These are phyloP conservation scores for Acleris holmiana DNA, from an alignment of 2,888 invertebrate species.

Conservation along the genomic window DNA sequence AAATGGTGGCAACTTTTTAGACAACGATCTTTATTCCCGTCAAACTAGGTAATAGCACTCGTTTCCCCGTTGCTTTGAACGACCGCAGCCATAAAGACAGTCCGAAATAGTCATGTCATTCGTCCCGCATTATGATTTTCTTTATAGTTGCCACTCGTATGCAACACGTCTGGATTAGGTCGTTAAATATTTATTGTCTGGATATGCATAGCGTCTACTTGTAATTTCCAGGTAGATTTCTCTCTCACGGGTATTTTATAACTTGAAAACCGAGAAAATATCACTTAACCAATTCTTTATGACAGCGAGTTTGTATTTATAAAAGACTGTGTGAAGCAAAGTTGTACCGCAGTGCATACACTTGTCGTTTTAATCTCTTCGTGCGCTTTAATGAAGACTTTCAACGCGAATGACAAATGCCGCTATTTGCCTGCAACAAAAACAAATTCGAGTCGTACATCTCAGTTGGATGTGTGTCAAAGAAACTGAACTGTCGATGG, in stretches of 20 bases:
- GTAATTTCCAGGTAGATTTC: conserved; percentile 12
- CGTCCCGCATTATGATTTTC: conserved; percentile 36
- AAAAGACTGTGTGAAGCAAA: conserved; percentile 10
- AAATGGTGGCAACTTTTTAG: conserved; percentile 55
- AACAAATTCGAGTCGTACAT: conserved; percentile 40
- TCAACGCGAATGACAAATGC: conserved; percentile 30
- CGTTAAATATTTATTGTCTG: conserved; percentile 37
- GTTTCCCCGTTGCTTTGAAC: conserved; percentile 51
- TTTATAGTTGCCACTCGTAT: conserved; percentile 31
- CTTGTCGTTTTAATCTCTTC: conserved; percentile 17
- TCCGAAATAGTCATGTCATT: conserved; percentile 39
- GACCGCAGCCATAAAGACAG: conserved; percentile 35
- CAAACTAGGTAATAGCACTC: conserved; percentile 64
- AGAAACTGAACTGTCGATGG: conserved; percentile 41
- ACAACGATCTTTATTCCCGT: conserved; percentile 60
- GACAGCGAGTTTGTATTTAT: conserved; percentile 1
- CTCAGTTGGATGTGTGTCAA: conserved; percentile 41
- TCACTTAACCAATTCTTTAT: conserved; percentile 13
- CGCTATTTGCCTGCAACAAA: conserved; percentile 37
- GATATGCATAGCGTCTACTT: conserved; percentile 32
- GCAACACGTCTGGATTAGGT: conserved; percentile 35
- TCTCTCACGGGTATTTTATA: conserved; percentile 33
- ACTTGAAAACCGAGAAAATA: conserved; percentile 15
- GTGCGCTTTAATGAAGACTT: conserved; percentile 1
- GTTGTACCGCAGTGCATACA: background rate